Percentiles rank a stretch among this genome's conserved stretches.
phyloP scores from a whole-genome alignment of 2,113 vertebrate species.

The Percina caprodes region DNA sequence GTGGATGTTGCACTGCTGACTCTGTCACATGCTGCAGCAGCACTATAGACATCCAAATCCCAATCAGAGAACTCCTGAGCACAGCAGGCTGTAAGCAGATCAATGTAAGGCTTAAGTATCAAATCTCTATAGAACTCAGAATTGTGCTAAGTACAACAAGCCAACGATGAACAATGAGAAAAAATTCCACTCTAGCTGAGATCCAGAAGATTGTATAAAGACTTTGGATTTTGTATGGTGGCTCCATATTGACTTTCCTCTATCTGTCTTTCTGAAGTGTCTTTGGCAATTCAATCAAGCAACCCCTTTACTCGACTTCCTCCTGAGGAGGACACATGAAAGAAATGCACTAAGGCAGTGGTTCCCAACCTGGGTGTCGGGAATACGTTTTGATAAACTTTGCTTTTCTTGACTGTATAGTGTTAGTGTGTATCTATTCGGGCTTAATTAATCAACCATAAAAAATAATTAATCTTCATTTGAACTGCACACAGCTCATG shows the following conservation, averaged over 20 bases:
- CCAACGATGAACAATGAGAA: constrained; percentile 25
- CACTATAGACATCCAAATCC: constrained; percentile 53
- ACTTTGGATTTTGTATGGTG: not conserved
- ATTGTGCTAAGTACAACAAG: constrained; percentile 32
- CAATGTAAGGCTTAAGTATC: constrained; percentile 60
- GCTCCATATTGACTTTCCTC: not conserved
- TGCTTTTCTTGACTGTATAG: not conserved
- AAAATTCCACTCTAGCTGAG: constrained; percentile 14
- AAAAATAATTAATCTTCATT: not conserved
- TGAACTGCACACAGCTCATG: not conserved
- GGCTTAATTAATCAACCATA: not conserved
- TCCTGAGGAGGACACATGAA: not conserved
- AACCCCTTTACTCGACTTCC: not conserved
- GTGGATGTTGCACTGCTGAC: constrained; percentile 63
- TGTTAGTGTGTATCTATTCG: not conserved
- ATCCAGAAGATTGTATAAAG: constrained; percentile 14
- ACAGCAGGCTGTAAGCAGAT: constrained; percentile 61
- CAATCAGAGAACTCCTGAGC: constrained; percentile 43
- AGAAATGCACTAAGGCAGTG: not conserved
- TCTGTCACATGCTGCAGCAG: constrained; percentile 61
- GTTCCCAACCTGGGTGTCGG: not conserved
- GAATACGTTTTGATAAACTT: not conserved
- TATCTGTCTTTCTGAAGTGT: constrained; percentile 21
- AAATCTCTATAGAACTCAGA: constrained; percentile 54
- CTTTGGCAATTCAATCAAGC: constrained; percentile 14